Evolutionary conservation across 1,140 invertebrate species (phyloP), one percentile per base, ranked within the genome.

Genomic region (Macrobrachium rosenbergii): DNA sequence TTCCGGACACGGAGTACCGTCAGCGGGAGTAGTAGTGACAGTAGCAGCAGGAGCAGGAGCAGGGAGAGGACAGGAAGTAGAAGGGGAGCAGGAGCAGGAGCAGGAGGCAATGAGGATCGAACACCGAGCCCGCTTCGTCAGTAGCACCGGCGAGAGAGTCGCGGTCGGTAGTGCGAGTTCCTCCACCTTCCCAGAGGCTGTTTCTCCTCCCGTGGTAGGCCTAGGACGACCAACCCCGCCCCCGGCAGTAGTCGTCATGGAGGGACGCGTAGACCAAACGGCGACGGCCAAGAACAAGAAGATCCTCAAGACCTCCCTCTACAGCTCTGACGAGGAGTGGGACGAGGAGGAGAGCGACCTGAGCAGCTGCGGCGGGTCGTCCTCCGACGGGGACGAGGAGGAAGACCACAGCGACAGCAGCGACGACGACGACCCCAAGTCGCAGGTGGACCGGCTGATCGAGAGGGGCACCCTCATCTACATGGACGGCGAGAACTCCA

Each of bases 351-450:
- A 88, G 63, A 90, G 89, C 79, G 87, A 83, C 81, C 73, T 83
- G 16, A 90, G 89, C 81, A 52, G 52, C 52, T 8, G 28, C 3
- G 28, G 28, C 28, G 28, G 28, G 28, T 37, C 28, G 28, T 37
- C 52, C 52, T 52, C 52, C 52, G 89, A 88, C 67, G 83, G 83
- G 37, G 89, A 90, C 28, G 81, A 69, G 17, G 89, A 90, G 21
- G 81, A 69, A 12, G 89, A 90, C 58, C 87, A 90, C 60, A 88
- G 86, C 79, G 89, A 90, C 67, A 88, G 86, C 80, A 90, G 89
- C 80, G 89, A 90, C 64, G 89, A 90, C 75, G 89, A 90, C 80
- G 88, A 90, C 64, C 89, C 89, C 19, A 90, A 88, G 73, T 90
- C 89, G 43, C 89, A 90, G 83, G 89, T 90, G 67, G 89, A 90